A percentile compares a stretch with the other conserved stretches of the same genome.
Conservation (phyloP, 2,113 vertebrate species). For the Lophochroa leadbeateri region DNA sequence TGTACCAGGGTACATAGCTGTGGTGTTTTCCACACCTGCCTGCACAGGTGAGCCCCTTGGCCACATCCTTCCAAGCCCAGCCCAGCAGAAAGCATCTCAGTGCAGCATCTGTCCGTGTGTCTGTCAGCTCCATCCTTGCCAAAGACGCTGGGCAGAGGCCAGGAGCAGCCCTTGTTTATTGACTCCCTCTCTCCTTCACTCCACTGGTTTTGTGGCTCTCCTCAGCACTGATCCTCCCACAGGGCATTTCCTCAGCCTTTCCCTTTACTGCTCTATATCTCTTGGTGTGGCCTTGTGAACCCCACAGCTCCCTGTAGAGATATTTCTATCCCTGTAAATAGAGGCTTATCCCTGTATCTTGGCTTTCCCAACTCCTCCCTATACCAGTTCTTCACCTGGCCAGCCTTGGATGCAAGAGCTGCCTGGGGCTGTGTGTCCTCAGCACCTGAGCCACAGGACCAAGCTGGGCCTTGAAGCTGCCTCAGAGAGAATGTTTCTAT, state of each 20-base stretch:
- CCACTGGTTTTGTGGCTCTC: background rate
- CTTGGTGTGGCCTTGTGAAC: background rate
- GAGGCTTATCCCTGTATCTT: background rate
- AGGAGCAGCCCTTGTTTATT: background rate
- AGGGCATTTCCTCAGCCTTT: background rate
- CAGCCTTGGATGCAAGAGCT: background rate
- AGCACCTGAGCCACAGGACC: too few species aligned
- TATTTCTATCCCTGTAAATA: background rate
- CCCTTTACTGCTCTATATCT: background rate
- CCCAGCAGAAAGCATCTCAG: background rate
- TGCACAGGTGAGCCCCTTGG: background rate
- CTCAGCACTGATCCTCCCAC: background rate
- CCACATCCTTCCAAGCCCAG: background rate
- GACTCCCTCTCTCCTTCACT: background rate
- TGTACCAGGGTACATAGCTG: background rate
- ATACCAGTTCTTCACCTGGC: background rate
- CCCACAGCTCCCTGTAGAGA: background rate
- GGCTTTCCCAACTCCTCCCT: background rate
- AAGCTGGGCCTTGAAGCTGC: too few species aligned
- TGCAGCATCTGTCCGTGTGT: accelerated
- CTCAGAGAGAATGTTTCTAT: background rate
- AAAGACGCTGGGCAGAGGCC: background rate
- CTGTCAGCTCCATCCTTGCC: background rate
- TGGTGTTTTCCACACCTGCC: background rate
- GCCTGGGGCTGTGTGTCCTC: accelerated